Percentiles rank a stretch among this genome's conserved stretches.
Evolutionary conservation across 1,140 invertebrate genomes (phyloP).

Genomic region (Lithobius niger): DNA sequence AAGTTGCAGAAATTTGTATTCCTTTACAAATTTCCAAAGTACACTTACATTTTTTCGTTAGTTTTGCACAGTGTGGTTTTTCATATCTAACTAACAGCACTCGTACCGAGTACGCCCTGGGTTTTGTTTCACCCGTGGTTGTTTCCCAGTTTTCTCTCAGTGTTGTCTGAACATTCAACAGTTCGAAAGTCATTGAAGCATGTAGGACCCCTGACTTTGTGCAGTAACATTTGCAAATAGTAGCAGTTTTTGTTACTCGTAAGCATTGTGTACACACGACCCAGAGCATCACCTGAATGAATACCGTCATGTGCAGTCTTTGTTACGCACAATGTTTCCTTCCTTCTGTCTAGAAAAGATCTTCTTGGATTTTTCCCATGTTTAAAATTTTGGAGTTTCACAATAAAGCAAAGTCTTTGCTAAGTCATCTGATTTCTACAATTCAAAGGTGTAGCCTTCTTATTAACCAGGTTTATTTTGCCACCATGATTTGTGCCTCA

Average conservation of each 20-base stretch:
- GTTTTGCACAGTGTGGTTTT: no score
- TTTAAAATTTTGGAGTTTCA: slow-evolving; percentile 22
- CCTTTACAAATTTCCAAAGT: no score
- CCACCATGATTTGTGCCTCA: no score
- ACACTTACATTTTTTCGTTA: no score
- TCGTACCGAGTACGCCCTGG: no score
- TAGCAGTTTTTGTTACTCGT: slow-evolving; percentile 31
- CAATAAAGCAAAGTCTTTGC: slow-evolving; percentile 21
- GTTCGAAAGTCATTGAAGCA: slow-evolving; percentile 31
- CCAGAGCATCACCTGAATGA: slow-evolving; percentile 20
- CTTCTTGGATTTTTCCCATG: slow-evolving; percentile 15
- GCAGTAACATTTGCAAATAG: slow-evolving; percentile 31
- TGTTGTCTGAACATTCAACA: no score
- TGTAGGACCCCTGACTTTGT: slow-evolving; percentile 31
- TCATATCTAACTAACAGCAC: no score
- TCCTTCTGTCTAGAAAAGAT: slow-evolving; percentile 17
- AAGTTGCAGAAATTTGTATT: no score
- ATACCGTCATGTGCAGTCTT: slow-evolving; percentile 17
- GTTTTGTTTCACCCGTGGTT: no score
- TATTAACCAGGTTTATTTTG: no score
- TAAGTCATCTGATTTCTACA: slow-evolving; percentile 19
- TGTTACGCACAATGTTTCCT: slow-evolving; percentile 14
- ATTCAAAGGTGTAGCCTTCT: no score
- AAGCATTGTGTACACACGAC: slow-evolving; percentile 30
- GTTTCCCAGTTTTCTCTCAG: no score